Percentiles rank a stretch among this genome's conserved stretches.
Conservation (phyloP, 2,888 invertebrate genomes). For the Epinotia ramella region DNA sequence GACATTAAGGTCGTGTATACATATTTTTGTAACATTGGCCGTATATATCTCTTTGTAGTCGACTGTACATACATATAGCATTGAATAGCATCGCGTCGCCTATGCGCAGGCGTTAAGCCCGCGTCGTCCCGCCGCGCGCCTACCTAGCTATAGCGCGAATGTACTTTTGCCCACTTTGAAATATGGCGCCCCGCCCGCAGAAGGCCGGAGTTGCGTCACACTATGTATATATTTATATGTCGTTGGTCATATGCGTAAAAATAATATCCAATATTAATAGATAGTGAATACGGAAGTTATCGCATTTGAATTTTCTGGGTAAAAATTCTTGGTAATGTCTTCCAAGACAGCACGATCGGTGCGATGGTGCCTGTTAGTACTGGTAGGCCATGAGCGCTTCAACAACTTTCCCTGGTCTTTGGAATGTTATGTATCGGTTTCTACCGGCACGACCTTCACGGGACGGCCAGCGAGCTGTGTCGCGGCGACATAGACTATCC, state of each 20-base stretch:
- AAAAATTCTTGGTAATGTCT: neutral
- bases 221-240: conserved; percentile 39
- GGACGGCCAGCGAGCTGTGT: no score
- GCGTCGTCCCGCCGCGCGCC: conserved; percentile 79
- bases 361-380: no score
- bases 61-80: neutral
- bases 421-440: no score
- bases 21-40: no score
- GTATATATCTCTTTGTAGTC: no score
- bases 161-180: conserved; percentile 85
- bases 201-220: conserved; percentile 63
- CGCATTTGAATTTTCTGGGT: neutral
- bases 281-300: neutral
- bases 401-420: no score
- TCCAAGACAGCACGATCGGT: neutral
- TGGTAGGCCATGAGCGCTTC: no score
- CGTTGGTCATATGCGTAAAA: conserved; percentile 23
- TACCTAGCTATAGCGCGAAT: conserved; percentile 84
- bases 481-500: no score
- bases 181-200: conserved; percentile 69
- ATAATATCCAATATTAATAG: conserved; percentile 7
- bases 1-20: no score
- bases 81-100: conserved; percentile 15
- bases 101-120: conserved; percentile 60
- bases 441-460: no score